Evolutionary conservation across 2,113 vertebrate species (phyloP), one percentile per base, ranked within the genome.

Genomic region (Callaeas wilsoni): DNA sequence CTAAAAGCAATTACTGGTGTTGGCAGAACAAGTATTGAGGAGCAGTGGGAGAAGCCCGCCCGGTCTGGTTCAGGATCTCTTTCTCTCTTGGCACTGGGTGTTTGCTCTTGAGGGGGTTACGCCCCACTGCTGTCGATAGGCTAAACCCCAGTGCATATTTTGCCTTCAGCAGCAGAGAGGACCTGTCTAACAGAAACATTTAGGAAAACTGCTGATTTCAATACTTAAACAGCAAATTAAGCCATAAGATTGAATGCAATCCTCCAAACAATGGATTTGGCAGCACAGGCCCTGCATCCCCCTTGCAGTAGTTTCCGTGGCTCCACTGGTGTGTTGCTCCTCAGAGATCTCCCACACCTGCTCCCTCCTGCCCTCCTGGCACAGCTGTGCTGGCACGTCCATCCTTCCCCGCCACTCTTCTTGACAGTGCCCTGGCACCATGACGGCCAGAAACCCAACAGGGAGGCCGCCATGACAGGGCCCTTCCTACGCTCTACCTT

Each of bases 301-400:
- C 11, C 22, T 22, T 2, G 53, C 6, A 2, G 46, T 4, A 65
- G 8, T 32, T 82, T 55, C 60, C 56, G 10, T 2, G 18, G 53
- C 44, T 73, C 32, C 37, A 16, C 39, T 4, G 18, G 16, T 16
- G 3, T 0, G 0, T 1, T 14, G 18, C 29, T 39, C 25, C 44
- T 17, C 49, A 35, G 25, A 20, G 37, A 49, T 69, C 35, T 78
- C 63, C 87, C 27, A 18, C 18, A 4, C 11, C 55, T 17, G 39
- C 12, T 9, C 27, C 1, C 0, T 52, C 22, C 19, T 7, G 39
- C 29, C 37, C 19, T 30, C 37, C 12, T 0, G 7, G 29, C 30
- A 2, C 0, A 9, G n/a, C 62, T 9, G 9, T 16, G 25, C 62
- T 56, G 52, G 16, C 53, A 52, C 3, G 1, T 8, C 23, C 52